Evolutionary conservation across 2,888 invertebrate species (phyloP).

Genomic region (Cataglyphis altisquamis): DNA sequence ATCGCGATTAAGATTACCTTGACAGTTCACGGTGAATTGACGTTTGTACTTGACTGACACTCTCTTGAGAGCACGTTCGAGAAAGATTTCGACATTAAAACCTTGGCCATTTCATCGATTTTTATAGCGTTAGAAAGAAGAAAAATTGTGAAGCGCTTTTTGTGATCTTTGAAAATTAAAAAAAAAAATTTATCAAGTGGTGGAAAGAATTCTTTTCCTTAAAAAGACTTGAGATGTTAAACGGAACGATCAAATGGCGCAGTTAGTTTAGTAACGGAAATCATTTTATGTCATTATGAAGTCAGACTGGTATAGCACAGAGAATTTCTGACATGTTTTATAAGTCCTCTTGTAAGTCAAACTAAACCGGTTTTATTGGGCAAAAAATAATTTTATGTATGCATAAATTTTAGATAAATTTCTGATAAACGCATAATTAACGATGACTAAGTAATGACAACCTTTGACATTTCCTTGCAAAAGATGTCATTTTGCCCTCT

Average conservation of each 20-base stretch:
- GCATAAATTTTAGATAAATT: slow-evolving; percentile 23
- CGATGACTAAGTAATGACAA: background rate
- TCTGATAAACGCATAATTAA: slow-evolving; percentile 1
- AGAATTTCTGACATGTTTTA: slow-evolving; percentile 16
- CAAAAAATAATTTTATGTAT: background rate
- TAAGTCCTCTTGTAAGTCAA: background rate
- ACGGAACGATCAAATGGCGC: slow-evolving; percentile 11
- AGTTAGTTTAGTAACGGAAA: slow-evolving; percentile 2
- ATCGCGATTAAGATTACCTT: slow-evolving; percentile 60
- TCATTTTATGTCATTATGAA: background rate
- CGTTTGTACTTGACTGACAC: slow-evolving; percentile 41
- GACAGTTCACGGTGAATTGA: slow-evolving; percentile 14
- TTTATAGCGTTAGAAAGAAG: background rate
- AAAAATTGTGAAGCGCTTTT: background rate
- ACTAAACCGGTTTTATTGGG: slow-evolving; percentile 20
- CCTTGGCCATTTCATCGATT: background rate
- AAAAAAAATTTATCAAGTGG: background rate
- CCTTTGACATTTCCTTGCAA: background rate
- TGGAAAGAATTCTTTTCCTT: background rate
- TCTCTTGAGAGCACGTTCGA: background rate
- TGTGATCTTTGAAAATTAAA: background rate
- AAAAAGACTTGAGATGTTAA: background rate
- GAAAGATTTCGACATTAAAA: background rate
- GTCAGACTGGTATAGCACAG: background rate
- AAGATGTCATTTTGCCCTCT: background rate